Conservation (phyloP, 2,888 invertebrate species). For the Calameuta filiformis region DNA sequence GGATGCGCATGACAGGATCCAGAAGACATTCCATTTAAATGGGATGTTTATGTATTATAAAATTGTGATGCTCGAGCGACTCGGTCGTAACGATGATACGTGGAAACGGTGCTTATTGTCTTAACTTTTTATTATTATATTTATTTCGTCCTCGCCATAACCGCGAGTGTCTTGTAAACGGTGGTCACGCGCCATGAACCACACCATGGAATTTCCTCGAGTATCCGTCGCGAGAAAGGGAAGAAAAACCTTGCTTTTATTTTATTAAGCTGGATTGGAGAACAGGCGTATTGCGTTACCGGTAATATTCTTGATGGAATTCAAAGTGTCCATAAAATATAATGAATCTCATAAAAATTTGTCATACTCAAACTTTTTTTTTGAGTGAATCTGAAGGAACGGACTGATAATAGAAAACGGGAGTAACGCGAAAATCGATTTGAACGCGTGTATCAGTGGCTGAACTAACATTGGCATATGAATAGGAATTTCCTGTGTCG, state of each 20-base stretch:
- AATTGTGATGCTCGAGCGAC: not conserved
- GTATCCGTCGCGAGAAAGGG: not conserved
- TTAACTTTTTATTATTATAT: not conserved
- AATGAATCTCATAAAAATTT: not conserved
- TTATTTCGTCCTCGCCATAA: not conserved
- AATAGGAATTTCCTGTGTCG: conserved; percentile 45
- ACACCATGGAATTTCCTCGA: not conserved
- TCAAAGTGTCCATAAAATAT: not conserved
- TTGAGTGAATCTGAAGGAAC: not conserved
- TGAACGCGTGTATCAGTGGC: conserved; percentile 17
- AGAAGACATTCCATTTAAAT: not conserved
- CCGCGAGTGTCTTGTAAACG: not conserved
- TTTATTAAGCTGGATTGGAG: not conserved
- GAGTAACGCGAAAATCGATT: not conserved
- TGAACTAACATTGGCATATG: conserved; percentile 39
- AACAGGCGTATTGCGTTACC: not conserved
- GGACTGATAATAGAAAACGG: too few species aligned
- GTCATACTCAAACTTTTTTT: not conserved
- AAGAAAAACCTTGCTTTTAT: not conserved
- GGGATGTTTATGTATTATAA: not conserved
- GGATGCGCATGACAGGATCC: not conserved
- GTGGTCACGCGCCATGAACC: not conserved
- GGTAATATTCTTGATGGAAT: not conserved
- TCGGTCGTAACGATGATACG: not conserved
- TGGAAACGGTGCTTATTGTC: not conserved